A percentile compares a stretch with the other conserved stretches of the same genome.
These are phyloP conservation scores for Nomada ferruginata DNA, from an alignment of 2,888 invertebrate genomes.

Conservation along the genomic window DNA sequence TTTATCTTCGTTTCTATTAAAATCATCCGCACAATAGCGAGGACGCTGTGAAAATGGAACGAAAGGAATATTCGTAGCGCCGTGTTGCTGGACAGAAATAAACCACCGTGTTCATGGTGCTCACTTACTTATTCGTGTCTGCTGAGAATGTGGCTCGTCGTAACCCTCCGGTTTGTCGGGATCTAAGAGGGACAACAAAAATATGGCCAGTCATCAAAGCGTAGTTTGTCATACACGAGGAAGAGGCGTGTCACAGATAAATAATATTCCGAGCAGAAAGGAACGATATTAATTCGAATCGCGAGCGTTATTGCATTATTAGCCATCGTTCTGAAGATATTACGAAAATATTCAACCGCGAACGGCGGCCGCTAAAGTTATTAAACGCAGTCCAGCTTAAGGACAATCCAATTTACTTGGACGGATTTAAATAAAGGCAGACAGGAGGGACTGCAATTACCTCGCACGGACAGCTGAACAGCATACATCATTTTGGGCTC, in stretches of 20 bases:
- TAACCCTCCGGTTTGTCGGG: constrained; percentile 80
- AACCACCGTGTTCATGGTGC: constrained; percentile 27
- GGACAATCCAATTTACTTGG: constrained; percentile 39
- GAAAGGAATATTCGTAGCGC: constrained; percentile 33
- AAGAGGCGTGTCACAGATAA: neutral
- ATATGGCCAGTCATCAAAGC: constrained; percentile 10
- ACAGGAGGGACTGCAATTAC: constrained; percentile 80
- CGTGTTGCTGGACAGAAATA: constrained; percentile 55
- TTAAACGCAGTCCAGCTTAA: constrained; percentile 38
- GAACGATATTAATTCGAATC: too few relatives aligned
- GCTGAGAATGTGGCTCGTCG: constrained; percentile 82
- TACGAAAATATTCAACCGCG: constrained; percentile 11
- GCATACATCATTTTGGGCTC: constrained; percentile 90
- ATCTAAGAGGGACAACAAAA: constrained; percentile 69
- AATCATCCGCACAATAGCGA: constrained; percentile 23
- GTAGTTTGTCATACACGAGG: constrained; percentile 27
- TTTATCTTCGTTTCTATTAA: constrained; percentile 37
- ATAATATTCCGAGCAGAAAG: neutral
- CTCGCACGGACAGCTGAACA: constrained; percentile 87
- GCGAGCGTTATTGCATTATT: constrained; percentile 17
- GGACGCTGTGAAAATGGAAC: constrained; percentile 34
- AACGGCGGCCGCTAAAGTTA: constrained; percentile 12
- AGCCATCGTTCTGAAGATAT: constrained; percentile 5
- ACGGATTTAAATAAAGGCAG: constrained; percentile 36
- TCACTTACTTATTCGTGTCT: constrained; percentile 82